Evolutionary conservation across 2,113 vertebrate genomes (phyloP), one percentile per base, ranked within the genome.

Genomic region (Lepidothrix coronata): DNA sequence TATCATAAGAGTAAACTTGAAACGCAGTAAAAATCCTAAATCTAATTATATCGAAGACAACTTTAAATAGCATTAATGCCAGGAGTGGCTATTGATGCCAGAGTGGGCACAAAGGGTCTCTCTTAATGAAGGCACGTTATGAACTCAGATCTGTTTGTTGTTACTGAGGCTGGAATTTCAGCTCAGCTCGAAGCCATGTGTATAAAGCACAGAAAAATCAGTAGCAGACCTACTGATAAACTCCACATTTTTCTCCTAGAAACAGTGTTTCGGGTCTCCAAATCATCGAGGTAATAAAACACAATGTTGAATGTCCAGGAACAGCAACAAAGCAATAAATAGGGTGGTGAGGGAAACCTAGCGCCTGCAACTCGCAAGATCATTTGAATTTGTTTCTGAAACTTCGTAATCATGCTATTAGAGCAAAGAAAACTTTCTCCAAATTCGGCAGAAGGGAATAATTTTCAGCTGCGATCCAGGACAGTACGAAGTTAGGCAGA

Each of bases 141-240:
- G 80, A 90, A 80, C 78, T 71, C 86, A 72, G 92, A 77, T 93
- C 85, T 94, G 92, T 96, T 95, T 94, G 92, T 91, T 95, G 92
- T 96, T 96, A 92, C 91, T 68, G 89, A 81, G 88, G 8, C 19
- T 93, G 82, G 90, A 85, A 92, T 91, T 86, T 67, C 92, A 94
- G 44, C 43, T 80, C 93, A 89, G 48, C 65, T 91, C 89, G 37
- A 88, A 95, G 63, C 62, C 93, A 83, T 74, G 63, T 80, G 81
- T 61, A 92, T 25, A 78, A 76, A 88, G 71, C 43, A 31, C 75
- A 86, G 74, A 85, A 89, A 94, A 87, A 67, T 93, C 88, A 83
- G 92, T 91, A 89, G 84, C 89, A 89, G 76, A 85, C 78, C 49
- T 74, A 65, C 92, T 70, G 85, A 94, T 89, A 96, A 95, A 85